Conservation (phyloP, 2,113 vertebrate species). For the Cephalophus harveyi region DNA sequence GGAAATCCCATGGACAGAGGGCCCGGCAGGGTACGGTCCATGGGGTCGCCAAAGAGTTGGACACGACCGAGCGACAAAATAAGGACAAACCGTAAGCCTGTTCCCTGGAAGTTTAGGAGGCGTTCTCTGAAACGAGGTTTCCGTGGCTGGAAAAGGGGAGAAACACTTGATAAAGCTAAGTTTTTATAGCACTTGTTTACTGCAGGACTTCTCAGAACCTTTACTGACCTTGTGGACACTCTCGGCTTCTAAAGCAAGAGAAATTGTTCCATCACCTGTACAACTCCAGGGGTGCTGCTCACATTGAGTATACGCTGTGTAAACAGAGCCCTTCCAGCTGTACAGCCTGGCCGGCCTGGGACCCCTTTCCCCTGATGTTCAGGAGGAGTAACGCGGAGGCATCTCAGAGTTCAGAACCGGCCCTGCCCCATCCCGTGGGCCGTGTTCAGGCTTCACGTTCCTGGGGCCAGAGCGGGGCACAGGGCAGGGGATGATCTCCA, state of each 20-base stretch:
- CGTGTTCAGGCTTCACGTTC: rapidly evolving
- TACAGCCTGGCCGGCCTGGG: neutral
- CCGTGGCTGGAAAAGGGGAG: neutral
- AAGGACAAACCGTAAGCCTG: neutral
- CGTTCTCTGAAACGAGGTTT: neutral
- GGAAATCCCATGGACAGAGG: neutral
- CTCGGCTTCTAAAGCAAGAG: neutral
- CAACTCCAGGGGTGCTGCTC: neutral
- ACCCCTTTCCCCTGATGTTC: too few relatives aligned
- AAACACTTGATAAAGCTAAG: neutral
- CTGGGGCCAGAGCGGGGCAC: neutral
- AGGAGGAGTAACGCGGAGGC: neutral
- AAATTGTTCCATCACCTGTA: neutral
- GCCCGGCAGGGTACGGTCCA: neutral
- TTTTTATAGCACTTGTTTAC: neutral
- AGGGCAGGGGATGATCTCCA: too few relatives aligned
- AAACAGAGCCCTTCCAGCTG: neutral
- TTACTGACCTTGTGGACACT: neutral
- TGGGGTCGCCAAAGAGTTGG: neutral
- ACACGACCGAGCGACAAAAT: neutral
- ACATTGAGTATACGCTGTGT: rapidly evolving
- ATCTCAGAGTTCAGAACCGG: neutral
- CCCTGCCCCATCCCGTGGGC: neutral
- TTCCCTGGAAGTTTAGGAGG: neutral
- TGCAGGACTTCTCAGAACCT: neutral